These are phyloP conservation scores for Dipus sagitta DNA, from an alignment of 2,797 vertebrate genomes.

Conservation along the genomic window DNA sequence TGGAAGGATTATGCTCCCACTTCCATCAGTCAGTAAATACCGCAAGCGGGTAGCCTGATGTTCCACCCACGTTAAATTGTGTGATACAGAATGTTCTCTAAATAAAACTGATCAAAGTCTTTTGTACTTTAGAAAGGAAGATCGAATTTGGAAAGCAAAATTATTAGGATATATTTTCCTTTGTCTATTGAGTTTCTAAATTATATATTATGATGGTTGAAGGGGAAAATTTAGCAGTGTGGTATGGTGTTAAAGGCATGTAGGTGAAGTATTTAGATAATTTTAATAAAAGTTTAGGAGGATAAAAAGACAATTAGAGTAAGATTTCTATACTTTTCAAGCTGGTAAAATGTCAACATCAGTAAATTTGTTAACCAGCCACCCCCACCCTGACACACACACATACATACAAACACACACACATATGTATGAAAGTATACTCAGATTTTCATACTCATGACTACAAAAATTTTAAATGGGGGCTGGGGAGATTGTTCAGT, in stretches of 20 bases:
- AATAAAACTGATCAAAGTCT: neutral
- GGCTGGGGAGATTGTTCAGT: neutral
- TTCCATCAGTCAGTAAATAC: neutral
- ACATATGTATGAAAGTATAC: neutral
- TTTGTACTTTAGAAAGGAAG: neutral
- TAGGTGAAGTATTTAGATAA: neutral
- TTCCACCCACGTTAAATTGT: neutral
- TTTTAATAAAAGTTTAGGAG: neutral
- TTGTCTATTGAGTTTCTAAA: neutral
- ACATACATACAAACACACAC: neutral
- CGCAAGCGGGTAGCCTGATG: neutral
- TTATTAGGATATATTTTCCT: neutral
- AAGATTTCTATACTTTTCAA: neutral
- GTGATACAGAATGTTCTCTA: neutral
- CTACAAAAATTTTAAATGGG: neutral
- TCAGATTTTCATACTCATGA: too few relatives aligned
- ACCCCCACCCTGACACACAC: too few relatives aligned
- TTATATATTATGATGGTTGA: neutral
- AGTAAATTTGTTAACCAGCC: neutral
- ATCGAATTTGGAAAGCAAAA: neutral
- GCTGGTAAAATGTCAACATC: neutral
- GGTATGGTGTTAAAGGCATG: neutral
- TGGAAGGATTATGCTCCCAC: neutral
- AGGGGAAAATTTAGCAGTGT: neutral
- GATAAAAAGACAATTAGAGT: neutral